These are phyloP conservation scores for Mesorhabditis belari DNA, from an alignment of 2,888 invertebrate species.

Conservation along the genomic window DNA sequence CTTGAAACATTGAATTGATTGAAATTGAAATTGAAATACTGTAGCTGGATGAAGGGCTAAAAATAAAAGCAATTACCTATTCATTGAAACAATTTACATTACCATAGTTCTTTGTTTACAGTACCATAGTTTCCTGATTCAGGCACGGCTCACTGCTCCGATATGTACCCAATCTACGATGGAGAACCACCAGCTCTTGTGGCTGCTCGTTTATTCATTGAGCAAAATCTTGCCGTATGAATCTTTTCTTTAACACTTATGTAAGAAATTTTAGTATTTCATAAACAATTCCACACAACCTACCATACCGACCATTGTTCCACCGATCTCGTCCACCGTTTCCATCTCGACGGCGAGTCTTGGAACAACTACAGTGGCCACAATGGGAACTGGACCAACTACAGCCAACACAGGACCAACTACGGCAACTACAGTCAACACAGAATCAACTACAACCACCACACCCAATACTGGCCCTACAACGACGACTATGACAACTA, in stretches of 20 bases:
- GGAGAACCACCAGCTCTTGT: conserved; percentile 31
- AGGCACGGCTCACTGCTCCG: conserved; percentile 45
- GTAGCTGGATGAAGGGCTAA: too few species aligned
- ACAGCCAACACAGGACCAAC: too few species aligned
- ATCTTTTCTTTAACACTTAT: not conserved
- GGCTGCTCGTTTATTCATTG: conserved; percentile 25
- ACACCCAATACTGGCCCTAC: too few species aligned
- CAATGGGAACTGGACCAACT: too few species aligned
- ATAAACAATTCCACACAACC: not conserved
- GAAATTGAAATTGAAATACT: not conserved
- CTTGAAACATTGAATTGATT: too few species aligned
- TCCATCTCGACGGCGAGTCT: not conserved
- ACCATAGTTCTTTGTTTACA: too few species aligned
- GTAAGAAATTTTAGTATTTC: not conserved
- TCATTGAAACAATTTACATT: not conserved
- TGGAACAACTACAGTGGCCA: not conserved
- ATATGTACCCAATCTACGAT: conserved; percentile 41
- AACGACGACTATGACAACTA: too few species aligned
- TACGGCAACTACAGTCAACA: too few species aligned
- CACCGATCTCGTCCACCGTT: not conserved
- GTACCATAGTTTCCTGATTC: not conserved
- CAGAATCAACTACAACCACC: too few species aligned
- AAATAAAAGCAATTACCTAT: too few species aligned
- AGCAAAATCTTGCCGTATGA: not conserved
- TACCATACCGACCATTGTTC: not conserved